Conservation (phyloP, 2,113 vertebrate species). For the Planiliza haematocheilus region DNA sequence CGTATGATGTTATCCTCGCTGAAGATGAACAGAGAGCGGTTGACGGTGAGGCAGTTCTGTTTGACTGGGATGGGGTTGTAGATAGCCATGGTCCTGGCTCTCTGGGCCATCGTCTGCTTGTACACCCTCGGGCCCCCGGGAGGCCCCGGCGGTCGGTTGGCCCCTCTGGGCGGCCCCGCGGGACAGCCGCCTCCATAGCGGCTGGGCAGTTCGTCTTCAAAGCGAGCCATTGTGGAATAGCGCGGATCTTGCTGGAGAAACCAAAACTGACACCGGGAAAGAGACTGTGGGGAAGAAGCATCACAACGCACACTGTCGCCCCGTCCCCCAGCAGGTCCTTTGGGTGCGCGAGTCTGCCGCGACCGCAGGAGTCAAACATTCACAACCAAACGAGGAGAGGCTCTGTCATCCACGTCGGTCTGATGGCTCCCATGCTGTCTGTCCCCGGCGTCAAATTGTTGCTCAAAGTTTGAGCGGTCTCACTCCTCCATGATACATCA, state of each 20-base stretch:
- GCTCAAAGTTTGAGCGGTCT: conserved; percentile 72
- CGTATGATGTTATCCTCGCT: conserved; percentile 98
- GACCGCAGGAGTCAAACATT: conserved; percentile 56
- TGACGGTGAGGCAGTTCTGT: conserved; percentile 96
- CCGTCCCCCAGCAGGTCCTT: conserved; percentile 69
- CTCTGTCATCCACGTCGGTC: conserved; percentile 14
- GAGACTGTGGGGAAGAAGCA: conserved; percentile 84
- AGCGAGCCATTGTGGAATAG: conserved; percentile 91
- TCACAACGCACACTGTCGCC: conserved; percentile 83
- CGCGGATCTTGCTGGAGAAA: conserved; percentile 82
- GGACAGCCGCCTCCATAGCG: conserved; percentile 87
- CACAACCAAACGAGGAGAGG: conserved; percentile 13
- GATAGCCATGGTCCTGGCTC: conserved; percentile 96
- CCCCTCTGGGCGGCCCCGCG: conserved; percentile 84
- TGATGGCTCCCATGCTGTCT: conserved; percentile 41
- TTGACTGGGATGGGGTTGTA: conserved; percentile 99
- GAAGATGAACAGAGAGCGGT: conserved; percentile 98
- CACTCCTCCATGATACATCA: conserved; percentile 69
- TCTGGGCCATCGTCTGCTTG: conserved; percentile 96
- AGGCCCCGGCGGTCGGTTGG: conserved; percentile 88
- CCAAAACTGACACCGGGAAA: conserved; percentile 83
- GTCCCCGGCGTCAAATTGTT: conserved; percentile 29
- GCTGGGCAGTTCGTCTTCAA: conserved; percentile 91
- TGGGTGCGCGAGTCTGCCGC: conserved; percentile 55
- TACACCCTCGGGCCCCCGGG: conserved; percentile 88